Base-by-base conservation (phyloP, 92 coral and sea anemone genomes). In the Zoanthus gigantus region DNA sequence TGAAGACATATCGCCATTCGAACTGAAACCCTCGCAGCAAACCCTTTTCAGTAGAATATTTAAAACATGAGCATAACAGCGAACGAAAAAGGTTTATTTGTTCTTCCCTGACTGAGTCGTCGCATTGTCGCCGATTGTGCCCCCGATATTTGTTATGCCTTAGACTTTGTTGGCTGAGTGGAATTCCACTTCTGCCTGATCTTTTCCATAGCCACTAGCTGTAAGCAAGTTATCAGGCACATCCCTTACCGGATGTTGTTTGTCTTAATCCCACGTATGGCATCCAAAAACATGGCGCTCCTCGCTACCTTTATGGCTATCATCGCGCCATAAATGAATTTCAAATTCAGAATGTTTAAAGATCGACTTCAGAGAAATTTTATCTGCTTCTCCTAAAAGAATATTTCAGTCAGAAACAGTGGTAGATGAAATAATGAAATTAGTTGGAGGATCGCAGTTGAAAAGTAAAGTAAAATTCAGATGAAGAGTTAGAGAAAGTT, bases 181-280 rank as follows among this genome's bases (percentile, higher is more conserved):
- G 12, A 54, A 67, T 67, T 67, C 37, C 9, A 87, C 68, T 32
- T 76, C 65, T 14, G 76, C 63, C 63, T 87, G 90, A 32, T 87
- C 84, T 65, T 76, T 68, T 6, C 86, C 90, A 15, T 23, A 87
- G 17, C 90, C 90, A 32, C 84, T 75, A 34, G 89, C 84, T 18
- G 61, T 77, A 7, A 87, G 82, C 28, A 16, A 14, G 28, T 87
- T 87, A 3, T 18, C 77, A 47, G 78, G 76, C 31, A 87, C 90
- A 45, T 57, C 58, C 0, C 76, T 31, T 29, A 65, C 63, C 0
- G 90, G 90, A 17, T 77, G 53, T 5, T 44, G 1, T 54, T 74
- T 61, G 30, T 44, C 76, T 52, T 44, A 37, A 44, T 37, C 34
- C 90, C 78, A 78, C 47, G 85, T 77, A 75, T 87, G 86, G 14